phyloP scores from a whole-genome alignment of 2,888 invertebrate species.

The Drosophila robusta region DNA sequence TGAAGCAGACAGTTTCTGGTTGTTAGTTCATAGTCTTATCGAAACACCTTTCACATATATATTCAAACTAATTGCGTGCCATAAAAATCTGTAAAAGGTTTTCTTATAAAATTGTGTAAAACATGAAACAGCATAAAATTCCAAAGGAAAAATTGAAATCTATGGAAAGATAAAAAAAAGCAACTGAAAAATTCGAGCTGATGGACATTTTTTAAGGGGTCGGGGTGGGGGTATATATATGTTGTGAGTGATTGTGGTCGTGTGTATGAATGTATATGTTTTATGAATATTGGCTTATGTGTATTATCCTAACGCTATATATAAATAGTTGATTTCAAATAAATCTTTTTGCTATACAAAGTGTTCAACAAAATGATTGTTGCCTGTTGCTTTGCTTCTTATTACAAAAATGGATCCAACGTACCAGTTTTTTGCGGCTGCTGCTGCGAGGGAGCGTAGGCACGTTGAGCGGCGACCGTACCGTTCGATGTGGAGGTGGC shows the following conservation, averaged over 20 bases:
- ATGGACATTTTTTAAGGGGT: background rate
- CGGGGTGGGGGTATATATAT: slow-evolving; percentile 3
- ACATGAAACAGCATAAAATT: background rate
- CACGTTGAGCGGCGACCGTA: slow-evolving; percentile 67
- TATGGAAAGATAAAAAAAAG: slow-evolving; percentile 10
- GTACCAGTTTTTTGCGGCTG: slow-evolving; percentile 83
- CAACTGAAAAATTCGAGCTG: slow-evolving; percentile 5
- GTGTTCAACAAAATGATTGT: slow-evolving; percentile 35
- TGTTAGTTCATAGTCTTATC: no score
- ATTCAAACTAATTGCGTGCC: background rate
- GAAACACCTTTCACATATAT: no score
- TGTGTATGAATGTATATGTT: slow-evolving; percentile 21
- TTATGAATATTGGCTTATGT: slow-evolving; percentile 35
- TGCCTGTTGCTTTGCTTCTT: slow-evolving; percentile 51
- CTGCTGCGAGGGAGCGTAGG: slow-evolving; percentile 65
- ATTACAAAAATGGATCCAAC: slow-evolving; percentile 83
- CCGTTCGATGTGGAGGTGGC: slow-evolving; percentile 75
- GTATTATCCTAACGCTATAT: slow-evolving; percentile 50
- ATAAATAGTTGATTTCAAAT: slow-evolving; percentile 28
- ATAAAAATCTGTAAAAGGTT: background rate
- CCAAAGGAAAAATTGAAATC: slow-evolving; percentile 1
- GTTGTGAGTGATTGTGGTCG: slow-evolving; percentile 9
- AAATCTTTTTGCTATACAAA: slow-evolving; percentile 44
- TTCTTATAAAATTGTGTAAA: background rate
- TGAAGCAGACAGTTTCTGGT: no score